phyloP scores from a whole-genome alignment of 2,888 invertebrate species.

The Blera fallax region DNA sequence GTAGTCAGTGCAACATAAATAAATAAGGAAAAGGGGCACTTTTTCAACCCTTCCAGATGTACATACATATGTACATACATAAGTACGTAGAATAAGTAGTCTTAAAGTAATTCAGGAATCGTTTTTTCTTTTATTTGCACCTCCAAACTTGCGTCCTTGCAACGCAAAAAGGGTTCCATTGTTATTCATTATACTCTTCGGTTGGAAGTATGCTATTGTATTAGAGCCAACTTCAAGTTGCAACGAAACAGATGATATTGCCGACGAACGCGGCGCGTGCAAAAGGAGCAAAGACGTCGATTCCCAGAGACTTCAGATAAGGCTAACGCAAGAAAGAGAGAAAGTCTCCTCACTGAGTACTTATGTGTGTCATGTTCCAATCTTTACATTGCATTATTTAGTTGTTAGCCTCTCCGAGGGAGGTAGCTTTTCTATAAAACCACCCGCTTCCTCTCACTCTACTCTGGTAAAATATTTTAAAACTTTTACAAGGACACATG shows the following conservation, averaged over 20 bases:
- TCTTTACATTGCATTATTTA: conserved; percentile 69
- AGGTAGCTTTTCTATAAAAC: conserved; percentile 41
- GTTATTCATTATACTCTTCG: conserved; percentile 33
- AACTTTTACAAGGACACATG: conserved; percentile 65
- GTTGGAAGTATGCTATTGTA: conserved; percentile 36
- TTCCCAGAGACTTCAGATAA: conserved; percentile 42
- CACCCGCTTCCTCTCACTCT: conserved; percentile 20
- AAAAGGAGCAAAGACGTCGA: conserved; percentile 40
- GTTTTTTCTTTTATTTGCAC: conserved; percentile 16
- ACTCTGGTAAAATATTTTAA: conserved; percentile 60
- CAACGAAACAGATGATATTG: conserved; percentile 59
- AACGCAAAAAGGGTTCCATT: conserved; percentile 22
- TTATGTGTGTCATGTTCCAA: conserved; percentile 65
- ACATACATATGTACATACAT: not conserved
- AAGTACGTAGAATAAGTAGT: not conserved
- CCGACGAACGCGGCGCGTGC: conserved; percentile 32
- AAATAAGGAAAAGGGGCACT: not conserved
- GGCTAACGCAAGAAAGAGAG: conserved; percentile 22
- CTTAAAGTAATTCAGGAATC: conserved; percentile 31
- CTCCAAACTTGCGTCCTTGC: conserved; percentile 9
- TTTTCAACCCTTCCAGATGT: not conserved
- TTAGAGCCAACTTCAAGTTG: conserved; percentile 61
- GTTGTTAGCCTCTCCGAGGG: conserved; percentile 52
- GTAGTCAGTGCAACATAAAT: not conserved
- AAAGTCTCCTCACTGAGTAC: not conserved